These are phyloP conservation scores for Oligia latruncula DNA, from an alignment of 2,888 invertebrate species.

Conservation along the genomic window DNA sequence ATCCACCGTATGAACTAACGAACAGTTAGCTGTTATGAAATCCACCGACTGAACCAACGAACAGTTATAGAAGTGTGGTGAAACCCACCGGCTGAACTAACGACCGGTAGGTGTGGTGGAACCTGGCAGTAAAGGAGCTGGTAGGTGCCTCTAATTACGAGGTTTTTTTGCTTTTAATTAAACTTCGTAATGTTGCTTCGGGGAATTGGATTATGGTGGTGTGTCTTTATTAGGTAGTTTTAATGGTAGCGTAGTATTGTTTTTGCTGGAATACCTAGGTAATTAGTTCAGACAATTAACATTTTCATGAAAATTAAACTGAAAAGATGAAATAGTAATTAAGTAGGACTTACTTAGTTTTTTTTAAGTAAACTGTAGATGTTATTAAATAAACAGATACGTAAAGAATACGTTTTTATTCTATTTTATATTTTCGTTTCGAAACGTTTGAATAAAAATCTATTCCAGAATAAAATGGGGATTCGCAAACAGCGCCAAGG, in stretches of 20 bases:
- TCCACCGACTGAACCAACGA: background rate
- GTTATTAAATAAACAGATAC: background rate
- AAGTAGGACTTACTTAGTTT: background rate
- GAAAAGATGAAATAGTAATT: background rate
- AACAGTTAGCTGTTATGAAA: background rate
- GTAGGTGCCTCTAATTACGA: conserved; percentile 37
- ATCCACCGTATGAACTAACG: background rate
- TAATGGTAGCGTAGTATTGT: background rate
- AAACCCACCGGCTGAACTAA: background rate
- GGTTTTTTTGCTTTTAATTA: conserved; percentile 56
- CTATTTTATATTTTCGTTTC: conserved; percentile 5
- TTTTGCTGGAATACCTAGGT: background rate
- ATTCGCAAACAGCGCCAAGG: conserved; percentile 27
- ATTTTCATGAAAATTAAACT: background rate
- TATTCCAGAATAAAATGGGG: conserved; percentile 41
- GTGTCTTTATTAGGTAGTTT: conserved; percentile 26
- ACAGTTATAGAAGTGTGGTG: background rate
- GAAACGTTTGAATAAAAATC: conserved; percentile 36
- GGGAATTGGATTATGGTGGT: conserved; percentile 19
- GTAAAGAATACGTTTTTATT: background rate
- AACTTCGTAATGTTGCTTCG: conserved; percentile 24
- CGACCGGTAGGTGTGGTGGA: background rate
- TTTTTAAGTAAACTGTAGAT: background rate
- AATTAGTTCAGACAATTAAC: conserved; percentile 6
- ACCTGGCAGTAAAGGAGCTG: conserved; percentile 15